phyloP scores from a whole-genome alignment of 2,797 vertebrate species.

The Centropyge bicolor region DNA sequence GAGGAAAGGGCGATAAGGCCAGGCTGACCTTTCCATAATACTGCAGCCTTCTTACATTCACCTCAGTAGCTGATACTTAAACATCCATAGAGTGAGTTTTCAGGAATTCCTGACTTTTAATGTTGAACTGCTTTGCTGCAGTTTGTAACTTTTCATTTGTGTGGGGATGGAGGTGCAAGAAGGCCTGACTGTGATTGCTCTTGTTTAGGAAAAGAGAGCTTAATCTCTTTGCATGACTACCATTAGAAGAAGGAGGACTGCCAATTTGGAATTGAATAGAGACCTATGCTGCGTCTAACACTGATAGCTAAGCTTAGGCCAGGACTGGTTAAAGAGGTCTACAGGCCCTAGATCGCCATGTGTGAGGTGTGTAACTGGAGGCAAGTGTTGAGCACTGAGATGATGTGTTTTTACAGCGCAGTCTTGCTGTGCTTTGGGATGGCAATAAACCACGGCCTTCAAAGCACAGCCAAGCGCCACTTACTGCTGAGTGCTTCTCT shows the following conservation, averaged over 20 bases:
- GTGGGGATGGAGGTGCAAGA: background rate
- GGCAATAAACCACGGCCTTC: slow-evolving; percentile 85
- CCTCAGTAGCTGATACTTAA: slow-evolving; percentile 21
- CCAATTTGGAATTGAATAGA: background rate
- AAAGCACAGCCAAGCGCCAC: slow-evolving; percentile 85
- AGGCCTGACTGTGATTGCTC: background rate
- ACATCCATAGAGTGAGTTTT: slow-evolving; percentile 1
- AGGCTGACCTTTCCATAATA: slow-evolving; percentile 31
- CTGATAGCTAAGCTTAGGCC: slow-evolving; percentile 13
- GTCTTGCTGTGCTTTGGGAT: slow-evolving; percentile 82
- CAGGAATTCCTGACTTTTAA: slow-evolving; percentile 4
- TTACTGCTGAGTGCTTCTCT: slow-evolving; percentile 86
- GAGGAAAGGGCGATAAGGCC: slow-evolving; percentile 12
- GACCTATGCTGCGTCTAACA: slow-evolving; percentile 9
- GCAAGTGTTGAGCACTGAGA: slow-evolving; percentile 72
- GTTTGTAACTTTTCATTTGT: slow-evolving; percentile 17
- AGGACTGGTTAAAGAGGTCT: slow-evolving; percentile 41
- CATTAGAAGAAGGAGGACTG: background rate
- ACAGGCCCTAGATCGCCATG: slow-evolving; percentile 33
- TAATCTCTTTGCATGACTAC: background rate
- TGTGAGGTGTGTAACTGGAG: slow-evolving; percentile 68
- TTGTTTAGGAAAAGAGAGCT: slow-evolving; percentile 8
- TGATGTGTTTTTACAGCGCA: slow-evolving; percentile 84
- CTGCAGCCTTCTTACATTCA: no score
- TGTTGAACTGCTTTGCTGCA: background rate